These are phyloP conservation scores for Ephialtes manifestator DNA, from an alignment of 2,888 invertebrate genomes.

Conservation along the genomic window DNA sequence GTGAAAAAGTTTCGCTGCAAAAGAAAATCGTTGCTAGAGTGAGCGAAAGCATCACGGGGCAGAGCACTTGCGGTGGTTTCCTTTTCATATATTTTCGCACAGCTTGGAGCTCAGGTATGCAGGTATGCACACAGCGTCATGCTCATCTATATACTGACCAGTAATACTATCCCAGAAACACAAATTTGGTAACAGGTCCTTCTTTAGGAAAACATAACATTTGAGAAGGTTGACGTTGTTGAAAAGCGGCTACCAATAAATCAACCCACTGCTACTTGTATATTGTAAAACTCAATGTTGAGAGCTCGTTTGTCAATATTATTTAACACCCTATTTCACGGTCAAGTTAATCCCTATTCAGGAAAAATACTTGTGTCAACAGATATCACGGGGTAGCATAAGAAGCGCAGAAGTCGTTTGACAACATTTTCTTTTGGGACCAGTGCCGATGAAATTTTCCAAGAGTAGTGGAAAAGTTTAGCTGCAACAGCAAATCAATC, in stretches of 20 bases:
- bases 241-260: background rate
- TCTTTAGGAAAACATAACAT: constrained; percentile 72
- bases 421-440: background rate
- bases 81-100: background rate
- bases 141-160: background rate
- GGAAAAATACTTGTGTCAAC: constrained; percentile 75
- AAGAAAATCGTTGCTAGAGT: background rate
- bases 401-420: constrained; percentile 56
- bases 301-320: background rate
- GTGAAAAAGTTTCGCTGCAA: background rate
- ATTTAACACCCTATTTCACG: constrained; percentile 52
- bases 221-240: constrained; percentile 35
- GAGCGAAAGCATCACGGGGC: background rate
- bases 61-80: background rate
- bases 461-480: background rate
- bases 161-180: background rate
- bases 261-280: background rate
- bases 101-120: background rate
- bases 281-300: background rate
- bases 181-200: constrained; percentile 34
- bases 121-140: background rate
- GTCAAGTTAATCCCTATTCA: constrained; percentile 70
- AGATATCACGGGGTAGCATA: constrained; percentile 72
- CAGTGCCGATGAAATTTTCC: background rate
- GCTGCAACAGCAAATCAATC: background rate